These are phyloP conservation scores for Edolisoma coerulescens DNA, from an alignment of 2,113 vertebrate species.

Conservation along the genomic window DNA sequence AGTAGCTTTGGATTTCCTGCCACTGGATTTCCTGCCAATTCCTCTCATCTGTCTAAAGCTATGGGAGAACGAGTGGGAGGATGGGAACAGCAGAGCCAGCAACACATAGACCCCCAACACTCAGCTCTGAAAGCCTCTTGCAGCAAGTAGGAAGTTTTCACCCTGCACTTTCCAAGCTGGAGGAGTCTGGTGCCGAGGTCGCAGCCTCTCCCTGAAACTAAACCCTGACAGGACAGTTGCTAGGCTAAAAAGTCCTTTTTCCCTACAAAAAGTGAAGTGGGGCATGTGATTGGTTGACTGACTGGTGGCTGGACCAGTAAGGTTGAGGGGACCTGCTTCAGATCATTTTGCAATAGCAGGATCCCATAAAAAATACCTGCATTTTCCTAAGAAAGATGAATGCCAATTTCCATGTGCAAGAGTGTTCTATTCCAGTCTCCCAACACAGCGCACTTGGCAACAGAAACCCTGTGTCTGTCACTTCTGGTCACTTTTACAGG, in stretches of 20 bases:
- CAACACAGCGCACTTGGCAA: fast-evolving
- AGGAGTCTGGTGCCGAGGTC: not conserved
- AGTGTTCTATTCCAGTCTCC: not conserved
- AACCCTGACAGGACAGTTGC: not conserved
- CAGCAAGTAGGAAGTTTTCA: not conserved
- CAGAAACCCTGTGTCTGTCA: not conserved
- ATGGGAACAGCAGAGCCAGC: not conserved
- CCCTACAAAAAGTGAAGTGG: not conserved
- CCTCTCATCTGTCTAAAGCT: not conserved
- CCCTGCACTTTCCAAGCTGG: not conserved
- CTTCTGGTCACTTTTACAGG: not conserved
- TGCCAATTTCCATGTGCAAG: not conserved
- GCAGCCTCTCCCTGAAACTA: not conserved
- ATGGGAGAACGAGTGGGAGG: not conserved
- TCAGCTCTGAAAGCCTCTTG: not conserved
- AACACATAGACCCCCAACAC: not conserved
- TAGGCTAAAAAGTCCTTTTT: not conserved
- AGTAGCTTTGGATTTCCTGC: not conserved
- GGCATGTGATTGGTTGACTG: not conserved
- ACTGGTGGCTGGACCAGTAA: not conserved
- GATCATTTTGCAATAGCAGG: not conserved
- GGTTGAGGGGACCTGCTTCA: not conserved
- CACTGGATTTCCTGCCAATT: not conserved
- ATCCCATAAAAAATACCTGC: not conserved
- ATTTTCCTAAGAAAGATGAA: not conserved